A percentile compares a stretch with the other conserved stretches of the same genome.
phyloP scores from a whole-genome alignment of 2,797 vertebrate species.

The Erpetoichthys calabaricus region DNA sequence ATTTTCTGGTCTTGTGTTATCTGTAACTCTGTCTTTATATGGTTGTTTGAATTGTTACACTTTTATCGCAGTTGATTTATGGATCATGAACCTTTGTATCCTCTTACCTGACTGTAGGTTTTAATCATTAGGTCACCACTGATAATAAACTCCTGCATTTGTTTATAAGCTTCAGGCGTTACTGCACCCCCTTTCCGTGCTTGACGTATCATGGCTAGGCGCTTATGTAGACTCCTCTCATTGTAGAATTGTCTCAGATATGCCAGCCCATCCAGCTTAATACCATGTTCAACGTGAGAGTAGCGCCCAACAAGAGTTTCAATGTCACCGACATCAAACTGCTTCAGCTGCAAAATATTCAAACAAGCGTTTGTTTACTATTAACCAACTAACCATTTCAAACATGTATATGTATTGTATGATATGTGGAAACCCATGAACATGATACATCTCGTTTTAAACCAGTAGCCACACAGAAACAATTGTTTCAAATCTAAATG shows the following conservation, averaged over 20 bases:
- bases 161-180: constrained; percentile 55
- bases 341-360: constrained; percentile 40
- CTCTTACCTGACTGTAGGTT: constrained; percentile 47
- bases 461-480: no score
- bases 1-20: no score
- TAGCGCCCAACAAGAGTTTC: constrained; percentile 58
- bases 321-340: constrained; percentile 59
- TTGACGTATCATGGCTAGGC: constrained; percentile 52
- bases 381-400: not conserved
- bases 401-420: no score
- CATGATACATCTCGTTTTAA: no score
- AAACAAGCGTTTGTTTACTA: not conserved
- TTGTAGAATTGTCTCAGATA: constrained; percentile 55
- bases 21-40: no score
- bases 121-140: constrained; percentile 37
- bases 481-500: no score
- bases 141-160: constrained; percentile 45
- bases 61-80: not conserved
- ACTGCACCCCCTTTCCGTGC: constrained; percentile 58
- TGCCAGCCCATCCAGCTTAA: constrained; percentile 56
- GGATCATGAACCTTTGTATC: not conserved
- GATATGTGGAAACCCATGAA: no score
- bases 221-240: constrained; percentile 48
- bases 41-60: no score
- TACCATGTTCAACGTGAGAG: constrained; percentile 54